A percentile compares a stretch with the other conserved stretches of the same genome.
phyloP scores from a whole-genome alignment of 2,113 vertebrate genomes.

The Callocephalon fimbriatum region DNA sequence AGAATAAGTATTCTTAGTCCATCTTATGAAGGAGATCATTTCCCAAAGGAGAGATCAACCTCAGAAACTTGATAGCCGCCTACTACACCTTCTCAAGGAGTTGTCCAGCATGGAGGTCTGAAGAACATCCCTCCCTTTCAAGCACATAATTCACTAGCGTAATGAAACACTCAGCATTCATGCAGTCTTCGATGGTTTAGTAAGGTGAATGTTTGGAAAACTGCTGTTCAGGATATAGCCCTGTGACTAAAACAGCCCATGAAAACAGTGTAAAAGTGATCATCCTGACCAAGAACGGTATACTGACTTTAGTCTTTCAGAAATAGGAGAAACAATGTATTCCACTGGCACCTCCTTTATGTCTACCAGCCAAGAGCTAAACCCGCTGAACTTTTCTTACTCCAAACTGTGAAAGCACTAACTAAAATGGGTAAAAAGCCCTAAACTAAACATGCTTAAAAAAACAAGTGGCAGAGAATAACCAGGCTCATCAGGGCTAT shows the following conservation, averaged over 20 bases:
- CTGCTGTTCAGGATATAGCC: not conserved
- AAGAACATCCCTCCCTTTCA: not conserved
- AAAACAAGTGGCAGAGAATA: rapidly evolving
- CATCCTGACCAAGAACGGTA: not conserved
- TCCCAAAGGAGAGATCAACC: constrained; percentile 13
- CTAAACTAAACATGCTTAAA: rapidly evolving
- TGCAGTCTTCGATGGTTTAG: not conserved
- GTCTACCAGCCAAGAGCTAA: not conserved
- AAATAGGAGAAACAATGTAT: not conserved
- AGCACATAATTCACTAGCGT: not conserved
- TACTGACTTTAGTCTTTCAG: not conserved
- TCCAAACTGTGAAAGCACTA: not conserved
- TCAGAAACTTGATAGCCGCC: not conserved
- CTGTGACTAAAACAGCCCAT: not conserved
- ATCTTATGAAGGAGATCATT: not conserved
- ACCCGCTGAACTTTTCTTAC: not conserved
- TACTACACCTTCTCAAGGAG: not conserved
- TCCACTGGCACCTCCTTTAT: not conserved
- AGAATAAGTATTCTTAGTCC: not conserved
- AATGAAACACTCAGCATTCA: not conserved
- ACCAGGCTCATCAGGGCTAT: not conserved
- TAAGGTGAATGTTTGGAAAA: not conserved
- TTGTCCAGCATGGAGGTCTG: not conserved
- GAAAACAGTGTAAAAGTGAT: rapidly evolving
- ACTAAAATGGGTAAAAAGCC: not conserved